Evolutionary conservation across 2,888 invertebrate species (phyloP).

Genomic region (Pristionchus fissidentatus): DNA sequence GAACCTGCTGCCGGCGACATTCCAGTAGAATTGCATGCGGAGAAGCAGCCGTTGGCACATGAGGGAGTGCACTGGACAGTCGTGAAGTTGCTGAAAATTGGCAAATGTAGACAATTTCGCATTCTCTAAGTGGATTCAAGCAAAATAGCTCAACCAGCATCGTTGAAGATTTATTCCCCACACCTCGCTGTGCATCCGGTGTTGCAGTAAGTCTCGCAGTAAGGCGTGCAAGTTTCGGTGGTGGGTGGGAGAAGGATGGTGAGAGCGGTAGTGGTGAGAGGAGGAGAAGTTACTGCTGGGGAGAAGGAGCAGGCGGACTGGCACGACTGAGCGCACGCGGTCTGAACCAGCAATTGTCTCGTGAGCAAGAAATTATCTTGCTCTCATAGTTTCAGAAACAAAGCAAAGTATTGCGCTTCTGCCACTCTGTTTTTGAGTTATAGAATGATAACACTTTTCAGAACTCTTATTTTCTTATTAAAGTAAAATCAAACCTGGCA

Average conservation of each 20-base stretch:
- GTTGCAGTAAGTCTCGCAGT: conserved; percentile 1
- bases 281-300: not conserved
- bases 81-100: not conserved
- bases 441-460: not conserved
- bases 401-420: too few relatives aligned
- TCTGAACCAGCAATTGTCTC: not conserved
- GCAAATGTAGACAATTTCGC: not conserved
- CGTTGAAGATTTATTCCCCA: too few relatives aligned
- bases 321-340: conserved; percentile 37
- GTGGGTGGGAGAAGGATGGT: conserved; percentile 38
- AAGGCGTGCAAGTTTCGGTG: not conserved
- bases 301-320: conserved; percentile 30
- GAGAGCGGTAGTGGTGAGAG: not conserved
- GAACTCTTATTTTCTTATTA: not conserved
- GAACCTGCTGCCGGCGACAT: not conserved
- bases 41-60: conserved; percentile 1
- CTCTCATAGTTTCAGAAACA: not conserved
- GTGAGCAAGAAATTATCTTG: not conserved
- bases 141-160: too few relatives aligned
- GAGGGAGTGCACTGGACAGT: conserved; percentile 12
- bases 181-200: conserved; percentile 27
- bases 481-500: conserved; percentile 3
- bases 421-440: not conserved
- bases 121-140: too few relatives aligned
- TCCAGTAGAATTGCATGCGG: conserved; percentile 8